These are phyloP conservation scores for Dysdera silvatica DNA, from an alignment of 1,140 invertebrate genomes.

Conservation along the genomic window DNA sequence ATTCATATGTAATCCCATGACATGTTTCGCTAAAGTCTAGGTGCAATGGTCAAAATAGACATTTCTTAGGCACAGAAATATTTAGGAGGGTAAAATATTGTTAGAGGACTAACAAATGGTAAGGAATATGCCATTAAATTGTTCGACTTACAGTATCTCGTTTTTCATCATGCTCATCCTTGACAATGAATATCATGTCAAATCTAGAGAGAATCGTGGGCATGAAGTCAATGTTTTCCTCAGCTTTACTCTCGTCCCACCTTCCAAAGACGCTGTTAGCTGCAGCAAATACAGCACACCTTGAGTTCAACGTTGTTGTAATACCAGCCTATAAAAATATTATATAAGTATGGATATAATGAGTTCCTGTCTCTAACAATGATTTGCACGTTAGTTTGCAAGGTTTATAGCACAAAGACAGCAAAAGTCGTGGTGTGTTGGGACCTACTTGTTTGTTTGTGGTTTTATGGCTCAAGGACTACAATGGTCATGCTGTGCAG, in stretches of 20 bases:
- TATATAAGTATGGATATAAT: no score
- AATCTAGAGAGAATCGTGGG: slow-evolving; percentile 99
- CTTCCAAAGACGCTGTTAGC: slow-evolving; percentile 97
- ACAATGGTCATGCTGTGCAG: no score
- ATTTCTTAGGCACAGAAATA: not conserved
- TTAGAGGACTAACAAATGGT: not conserved
- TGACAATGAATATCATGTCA: slow-evolving; percentile 99
- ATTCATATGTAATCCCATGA: slow-evolving; percentile 92
- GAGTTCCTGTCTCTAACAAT: no score
- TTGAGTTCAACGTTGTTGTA: slow-evolving; percentile 94
- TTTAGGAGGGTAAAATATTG: not conserved
- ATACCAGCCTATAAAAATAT: slow-evolving; percentile 71
- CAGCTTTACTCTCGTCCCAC: slow-evolving; percentile 97
- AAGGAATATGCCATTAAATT: no score
- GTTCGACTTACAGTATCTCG: slow-evolving; percentile 67
- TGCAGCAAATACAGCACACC: slow-evolving; percentile 95
- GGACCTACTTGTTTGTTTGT: no score
- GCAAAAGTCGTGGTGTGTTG: no score
- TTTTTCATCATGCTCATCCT: slow-evolving; percentile 86
- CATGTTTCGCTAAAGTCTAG: slow-evolving; percentile 86
- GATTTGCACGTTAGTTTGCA: no score
- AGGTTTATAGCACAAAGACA: no score
- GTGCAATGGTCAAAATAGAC: not conserved
- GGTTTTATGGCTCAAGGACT: no score
- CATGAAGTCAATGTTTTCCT: slow-evolving; percentile 99